phyloP scores from a whole-genome alignment of 1,140 invertebrate genomes.

The Pseudomyrmex cubaensis region DNA sequence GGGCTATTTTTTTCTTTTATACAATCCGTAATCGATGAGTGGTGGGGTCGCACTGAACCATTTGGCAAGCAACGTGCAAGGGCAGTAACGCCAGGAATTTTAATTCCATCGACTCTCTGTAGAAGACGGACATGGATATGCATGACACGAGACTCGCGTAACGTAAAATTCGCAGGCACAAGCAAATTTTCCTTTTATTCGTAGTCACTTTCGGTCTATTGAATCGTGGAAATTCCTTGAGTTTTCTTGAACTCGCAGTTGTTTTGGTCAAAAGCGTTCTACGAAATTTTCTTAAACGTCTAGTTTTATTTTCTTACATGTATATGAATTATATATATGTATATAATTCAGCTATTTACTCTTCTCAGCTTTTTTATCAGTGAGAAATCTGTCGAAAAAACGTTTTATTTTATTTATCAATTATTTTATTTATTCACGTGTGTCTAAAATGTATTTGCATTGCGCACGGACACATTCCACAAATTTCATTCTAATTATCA shows the following conservation, averaged over 20 bases:
- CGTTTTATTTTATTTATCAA: background rate
- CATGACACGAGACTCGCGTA: constrained; percentile 51
- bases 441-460: constrained; percentile 17
- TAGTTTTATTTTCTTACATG: background rate
- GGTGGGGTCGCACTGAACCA: constrained; percentile 81
- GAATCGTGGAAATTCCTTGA: background rate
- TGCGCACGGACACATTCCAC: constrained; percentile 26
- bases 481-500: background rate
- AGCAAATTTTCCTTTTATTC: constrained; percentile 81
- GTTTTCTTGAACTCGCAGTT: background rate
- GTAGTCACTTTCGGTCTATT: constrained; percentile 78
- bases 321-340: too few species aligned
- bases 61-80: constrained; percentile 82
- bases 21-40: constrained; percentile 66
- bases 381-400: background rate
- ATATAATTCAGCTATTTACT: too few species aligned
- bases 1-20: constrained; percentile 82
- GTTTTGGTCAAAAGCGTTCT: background rate
- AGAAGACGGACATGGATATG: constrained; percentile 22
- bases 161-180: constrained; percentile 60
- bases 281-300: background rate
- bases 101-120: constrained; percentile 76
- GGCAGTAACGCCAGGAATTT: constrained; percentile 80
- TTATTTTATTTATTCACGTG: constrained; percentile 15
- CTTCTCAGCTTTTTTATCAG: background rate